A percentile compares a stretch with the other conserved stretches of the same genome.
phyloP scores from a whole-genome alignment of 2,797 vertebrate genomes.

The Ispidina picta region DNA sequence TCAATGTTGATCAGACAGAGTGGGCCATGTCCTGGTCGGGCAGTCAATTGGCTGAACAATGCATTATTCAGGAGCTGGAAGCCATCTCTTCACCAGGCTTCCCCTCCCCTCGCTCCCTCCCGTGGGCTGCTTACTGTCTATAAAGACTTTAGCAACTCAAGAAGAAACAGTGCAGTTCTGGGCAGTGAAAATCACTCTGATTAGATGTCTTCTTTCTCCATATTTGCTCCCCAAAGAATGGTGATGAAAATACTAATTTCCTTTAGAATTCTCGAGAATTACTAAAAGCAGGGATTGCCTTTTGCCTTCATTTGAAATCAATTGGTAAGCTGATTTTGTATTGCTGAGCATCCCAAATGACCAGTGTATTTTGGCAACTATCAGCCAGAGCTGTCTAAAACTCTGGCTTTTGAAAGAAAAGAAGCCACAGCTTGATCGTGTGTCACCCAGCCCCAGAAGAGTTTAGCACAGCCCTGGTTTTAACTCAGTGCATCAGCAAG shows the following conservation, averaged over 20 bases:
- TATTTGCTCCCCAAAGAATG: background rate
- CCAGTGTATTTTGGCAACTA: background rate
- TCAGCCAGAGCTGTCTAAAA: background rate
- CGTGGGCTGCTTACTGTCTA: background rate
- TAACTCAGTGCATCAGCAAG: background rate
- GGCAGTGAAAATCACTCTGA: background rate
- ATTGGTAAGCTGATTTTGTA: background rate
- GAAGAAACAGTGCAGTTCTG: background rate
- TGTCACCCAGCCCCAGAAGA: background rate
- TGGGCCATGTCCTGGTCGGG: background rate
- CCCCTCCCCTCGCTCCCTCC: background rate
- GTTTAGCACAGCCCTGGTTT: background rate
- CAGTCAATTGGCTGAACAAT: conserved; percentile 8
- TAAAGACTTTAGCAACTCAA: background rate
- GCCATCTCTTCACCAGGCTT: background rate
- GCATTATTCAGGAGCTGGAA: conserved; percentile 32
- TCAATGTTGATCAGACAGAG: conserved; percentile 4
- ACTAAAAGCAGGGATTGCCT: background rate
- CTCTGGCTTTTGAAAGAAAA: background rate
- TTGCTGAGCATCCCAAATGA: background rate
- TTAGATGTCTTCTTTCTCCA: background rate
- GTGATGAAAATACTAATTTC: background rate
- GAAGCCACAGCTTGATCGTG: background rate
- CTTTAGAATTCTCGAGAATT: background rate
- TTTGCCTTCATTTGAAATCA: background rate